Conservation (phyloP, 2,888 invertebrate species). For the Quadroppia sp. region DNA sequence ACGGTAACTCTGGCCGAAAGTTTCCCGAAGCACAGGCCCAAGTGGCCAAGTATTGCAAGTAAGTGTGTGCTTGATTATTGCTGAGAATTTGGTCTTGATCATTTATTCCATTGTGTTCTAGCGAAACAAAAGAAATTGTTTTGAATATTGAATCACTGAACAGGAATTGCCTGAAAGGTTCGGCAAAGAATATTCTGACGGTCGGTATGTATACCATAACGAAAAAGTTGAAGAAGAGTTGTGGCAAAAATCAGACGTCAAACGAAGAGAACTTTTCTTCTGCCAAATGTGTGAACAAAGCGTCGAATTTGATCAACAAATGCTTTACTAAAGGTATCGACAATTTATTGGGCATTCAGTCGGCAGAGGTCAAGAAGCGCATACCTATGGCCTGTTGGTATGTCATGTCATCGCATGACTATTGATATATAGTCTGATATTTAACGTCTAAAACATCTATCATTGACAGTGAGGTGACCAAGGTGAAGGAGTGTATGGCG, state of each 20-base stretch:
- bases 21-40: neutral
- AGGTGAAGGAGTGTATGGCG: neutral
- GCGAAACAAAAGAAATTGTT: conserved; percentile 16
- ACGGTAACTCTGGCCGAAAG: conserved; percentile 31
- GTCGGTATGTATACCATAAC: conserved; percentile 28
- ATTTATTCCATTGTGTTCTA: neutral
- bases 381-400: conserved; percentile 33
- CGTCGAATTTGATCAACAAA: neutral
- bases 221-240: neutral
- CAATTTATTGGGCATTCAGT: neutral
- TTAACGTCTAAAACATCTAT: too few species aligned
- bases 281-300: conserved; percentile 22
- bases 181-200: conserved; percentile 14
- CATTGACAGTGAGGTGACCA: neutral
- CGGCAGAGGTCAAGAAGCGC: neutral
- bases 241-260: neutral
- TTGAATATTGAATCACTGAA: neutral
- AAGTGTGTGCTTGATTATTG: neutral
- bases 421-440: neutral
- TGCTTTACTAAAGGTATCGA: conserved; percentile 25
- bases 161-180: conserved; percentile 13
- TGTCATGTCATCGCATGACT: neutral
- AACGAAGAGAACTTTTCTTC: neutral
- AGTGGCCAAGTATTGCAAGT: conserved; percentile 27
- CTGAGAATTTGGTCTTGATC: neutral